A percentile compares a stretch with the other conserved stretches of the same genome.
These are phyloP conservation scores for Ceyx cyanopectus DNA, from an alignment of 2,113 vertebrate genomes.

Conservation along the genomic window DNA sequence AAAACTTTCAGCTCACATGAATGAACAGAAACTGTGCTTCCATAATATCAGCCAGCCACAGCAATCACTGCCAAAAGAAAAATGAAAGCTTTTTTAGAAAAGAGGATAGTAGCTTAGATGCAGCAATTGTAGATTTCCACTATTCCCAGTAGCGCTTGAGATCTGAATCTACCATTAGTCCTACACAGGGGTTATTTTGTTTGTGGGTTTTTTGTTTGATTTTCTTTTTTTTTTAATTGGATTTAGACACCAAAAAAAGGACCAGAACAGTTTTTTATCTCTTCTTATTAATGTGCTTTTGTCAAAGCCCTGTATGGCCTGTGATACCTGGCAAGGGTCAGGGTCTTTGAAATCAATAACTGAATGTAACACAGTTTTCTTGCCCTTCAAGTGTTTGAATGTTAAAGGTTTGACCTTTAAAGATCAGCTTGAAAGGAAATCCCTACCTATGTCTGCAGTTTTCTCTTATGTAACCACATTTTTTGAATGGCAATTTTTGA, in stretches of 20 bases:
- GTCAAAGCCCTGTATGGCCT: neutral
- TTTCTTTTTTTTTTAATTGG: accelerated
- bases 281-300: neutral
- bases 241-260: neutral
- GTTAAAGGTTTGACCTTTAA: constrained; percentile 55
- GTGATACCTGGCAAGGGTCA: neutral
- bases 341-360: constrained; percentile 40
- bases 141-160: neutral
- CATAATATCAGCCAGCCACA: neutral
- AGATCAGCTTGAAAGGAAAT: constrained; percentile 40
- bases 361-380: constrained; percentile 16
- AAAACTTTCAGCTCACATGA: neutral
- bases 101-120: neutral
- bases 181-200: neutral
- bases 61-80: neutral
- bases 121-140: neutral
- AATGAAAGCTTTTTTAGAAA: neutral
- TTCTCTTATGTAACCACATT: neutral
- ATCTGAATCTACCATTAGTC: neutral
- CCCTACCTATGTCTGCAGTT: neutral
- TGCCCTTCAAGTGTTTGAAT: constrained; percentile 31
- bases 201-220: neutral
- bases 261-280: neutral
- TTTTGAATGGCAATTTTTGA: neutral
- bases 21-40: neutral